Conservation (phyloP, 2,888 invertebrate species). For the Lepidonotus clava region DNA sequence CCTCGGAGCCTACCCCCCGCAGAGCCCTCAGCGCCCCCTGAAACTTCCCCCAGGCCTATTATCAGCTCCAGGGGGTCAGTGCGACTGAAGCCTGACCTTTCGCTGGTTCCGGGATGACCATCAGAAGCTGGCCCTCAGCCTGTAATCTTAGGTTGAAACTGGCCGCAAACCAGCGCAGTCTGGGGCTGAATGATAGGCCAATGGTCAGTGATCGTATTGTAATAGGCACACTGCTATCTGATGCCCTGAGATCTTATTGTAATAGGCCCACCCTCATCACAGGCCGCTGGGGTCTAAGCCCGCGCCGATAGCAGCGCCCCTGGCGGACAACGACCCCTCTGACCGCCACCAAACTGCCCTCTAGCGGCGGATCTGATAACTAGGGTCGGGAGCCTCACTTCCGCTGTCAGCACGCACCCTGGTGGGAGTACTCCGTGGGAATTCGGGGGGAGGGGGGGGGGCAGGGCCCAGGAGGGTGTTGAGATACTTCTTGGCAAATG, state of each 20-base stretch:
- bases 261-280: neutral
- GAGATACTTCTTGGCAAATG: too few relatives aligned
- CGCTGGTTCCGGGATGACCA: neutral
- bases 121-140: neutral
- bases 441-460: neutral
- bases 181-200: neutral
- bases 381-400: neutral
- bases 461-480: neutral
- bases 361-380: conserved; percentile 29
- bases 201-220: conserved; percentile 39
- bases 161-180: neutral
- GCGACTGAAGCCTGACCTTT: conserved; percentile 16
- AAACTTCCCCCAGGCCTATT: neutral
- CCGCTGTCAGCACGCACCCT: neutral
- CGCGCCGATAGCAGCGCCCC: neutral
- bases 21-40: neutral
- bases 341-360: neutral
- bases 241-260: neutral
- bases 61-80: neutral
- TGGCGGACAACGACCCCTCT: neutral
- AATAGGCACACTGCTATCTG: neutral
- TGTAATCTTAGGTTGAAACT: conserved; percentile 16
- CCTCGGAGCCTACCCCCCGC: neutral
- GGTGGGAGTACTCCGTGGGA: neutral
- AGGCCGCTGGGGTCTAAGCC: neutral